Base-by-base conservation (phyloP, 2,888 invertebrate species). In the Dilophus febrilis region DNA sequence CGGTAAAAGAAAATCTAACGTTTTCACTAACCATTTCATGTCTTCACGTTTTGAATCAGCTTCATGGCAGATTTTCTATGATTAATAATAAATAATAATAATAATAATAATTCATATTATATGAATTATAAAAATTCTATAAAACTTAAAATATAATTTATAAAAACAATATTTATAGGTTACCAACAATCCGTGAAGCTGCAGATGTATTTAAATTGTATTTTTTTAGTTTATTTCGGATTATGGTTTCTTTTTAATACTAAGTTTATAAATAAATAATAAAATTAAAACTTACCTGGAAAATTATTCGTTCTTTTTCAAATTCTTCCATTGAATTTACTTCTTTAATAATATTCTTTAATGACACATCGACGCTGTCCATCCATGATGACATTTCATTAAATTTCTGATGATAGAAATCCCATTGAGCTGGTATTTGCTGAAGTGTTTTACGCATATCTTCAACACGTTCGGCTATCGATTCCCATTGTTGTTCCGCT, bases 21-120 rank as follows among this genome's bases (percentile, higher is more conserved):
- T 86, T 61, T 90, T 87, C 2, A 91, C 87, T 40, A 95, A 67
- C 87, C 90, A 90, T 56, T 91, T 91, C 81, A 92, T 90, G 52
- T 90, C 88, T 59, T 91, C 90, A 19, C 88, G 75, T 58, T 86
- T 85, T 43, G 72, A 72, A 57, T 92, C 90, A 28, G 91, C 88
- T 64, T 90, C 87, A 44, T 80, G 78, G 58, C 90, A 90, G 50
- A 91, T 83, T 58, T 74, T 77, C 90, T 91, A 64, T 4, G 61
- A 58, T 48, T 43, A 43, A 40, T 36, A 13, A 12, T 13, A n/a
- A n/a, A n/a, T n/a, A 13, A 22, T 19, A n/a, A 31, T 29, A 28
- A 19, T 12, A 18, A 29, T 17, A 37, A 19, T 10, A 11, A n/a
- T 31, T 31, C 8, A 31, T 31, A n/a, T 8, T 8, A 27, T 8